phyloP scores from a whole-genome alignment of 2,113 vertebrate genomes.

The Elephas maximus region DNA sequence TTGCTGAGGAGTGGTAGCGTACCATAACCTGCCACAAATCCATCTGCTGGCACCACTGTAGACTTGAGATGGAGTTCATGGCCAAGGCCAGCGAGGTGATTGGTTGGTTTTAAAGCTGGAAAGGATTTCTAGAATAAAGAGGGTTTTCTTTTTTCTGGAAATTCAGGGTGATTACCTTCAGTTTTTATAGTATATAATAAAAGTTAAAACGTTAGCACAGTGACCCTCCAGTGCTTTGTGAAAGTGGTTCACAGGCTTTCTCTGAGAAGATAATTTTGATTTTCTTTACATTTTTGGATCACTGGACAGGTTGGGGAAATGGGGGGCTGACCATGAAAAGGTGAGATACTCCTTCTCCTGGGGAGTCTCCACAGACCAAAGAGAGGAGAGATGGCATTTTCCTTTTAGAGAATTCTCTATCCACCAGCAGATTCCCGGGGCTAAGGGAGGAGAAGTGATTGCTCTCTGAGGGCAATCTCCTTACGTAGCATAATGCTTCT shows the following conservation, averaged over 20 bases:
- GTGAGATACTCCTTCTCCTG: neutral
- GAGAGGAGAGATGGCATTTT: too few species aligned
- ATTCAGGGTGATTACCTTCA: neutral
- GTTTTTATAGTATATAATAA: neutral
- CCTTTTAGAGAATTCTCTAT: neutral
- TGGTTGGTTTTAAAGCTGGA: neutral
- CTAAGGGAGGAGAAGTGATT: neutral
- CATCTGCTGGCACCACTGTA: neutral
- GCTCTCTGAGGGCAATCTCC: neutral
- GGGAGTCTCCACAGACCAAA: neutral
- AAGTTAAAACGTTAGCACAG: neutral
- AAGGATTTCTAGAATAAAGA: conserved; percentile 8
- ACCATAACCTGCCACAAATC: neutral
- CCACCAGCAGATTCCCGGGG: neutral
- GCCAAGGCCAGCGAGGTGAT: neutral
- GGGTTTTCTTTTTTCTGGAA: neutral
- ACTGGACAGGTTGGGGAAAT: neutral
- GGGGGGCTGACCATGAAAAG: neutral
- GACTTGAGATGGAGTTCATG: neutral
- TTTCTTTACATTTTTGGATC: neutral
- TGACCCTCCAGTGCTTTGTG: too few species aligned
- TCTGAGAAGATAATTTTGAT: neutral
- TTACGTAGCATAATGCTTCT: neutral
- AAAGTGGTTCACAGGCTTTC: too few species aligned
- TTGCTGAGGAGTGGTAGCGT: neutral